Evolutionary conservation across 2,797 vertebrate species (phyloP), one percentile per base, ranked within the genome.

Genomic region (Jordanella pulchra): DNA sequence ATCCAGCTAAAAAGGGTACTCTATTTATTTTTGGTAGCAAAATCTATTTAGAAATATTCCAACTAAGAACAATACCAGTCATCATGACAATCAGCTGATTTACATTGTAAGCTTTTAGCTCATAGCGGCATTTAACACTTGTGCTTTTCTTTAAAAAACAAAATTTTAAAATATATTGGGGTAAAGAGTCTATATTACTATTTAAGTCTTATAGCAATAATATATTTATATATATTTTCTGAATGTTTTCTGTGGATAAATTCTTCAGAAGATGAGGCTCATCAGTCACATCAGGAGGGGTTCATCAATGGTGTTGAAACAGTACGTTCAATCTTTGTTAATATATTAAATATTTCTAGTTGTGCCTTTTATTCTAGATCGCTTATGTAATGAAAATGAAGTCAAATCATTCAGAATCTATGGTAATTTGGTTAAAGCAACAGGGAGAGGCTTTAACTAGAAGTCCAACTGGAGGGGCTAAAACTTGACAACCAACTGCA

Each of bases 401-500:
- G 35, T n/a, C 11, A 35, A 60, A n/a, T 42, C 23, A 61, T 32
- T 39, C 21, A 61, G 11, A 60, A 60, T 7, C 21, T 13, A 25
- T 14, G n/a, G 4, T 27, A 27, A 25, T 54, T 54, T 54, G 23
- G n/a, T 14, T 4, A 54, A 54, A 23, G 21, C 50, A 7, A 50
- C 18, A 21, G 48, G 30, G 11, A 60, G 56, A 60, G 6, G 30
- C 23, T 39, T 14, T 35, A 10, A 7, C 56, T 13, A 30, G 44
- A 35, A 44, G 73, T 67, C 4, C 50, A 51, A 21, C 27, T 67
- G 13, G 18, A 13, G 13, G 65, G 55, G 32, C 66, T 74, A 48
- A 48, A 63, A 84, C 50, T 77, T 87, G 84, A 83, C 79, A 88
- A 65, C 74, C 23, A 13, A 50, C 50, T 69, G 66, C 30, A 73